Conservation (phyloP, 2,797 vertebrate genomes). For the Falco peregrinus region DNA sequence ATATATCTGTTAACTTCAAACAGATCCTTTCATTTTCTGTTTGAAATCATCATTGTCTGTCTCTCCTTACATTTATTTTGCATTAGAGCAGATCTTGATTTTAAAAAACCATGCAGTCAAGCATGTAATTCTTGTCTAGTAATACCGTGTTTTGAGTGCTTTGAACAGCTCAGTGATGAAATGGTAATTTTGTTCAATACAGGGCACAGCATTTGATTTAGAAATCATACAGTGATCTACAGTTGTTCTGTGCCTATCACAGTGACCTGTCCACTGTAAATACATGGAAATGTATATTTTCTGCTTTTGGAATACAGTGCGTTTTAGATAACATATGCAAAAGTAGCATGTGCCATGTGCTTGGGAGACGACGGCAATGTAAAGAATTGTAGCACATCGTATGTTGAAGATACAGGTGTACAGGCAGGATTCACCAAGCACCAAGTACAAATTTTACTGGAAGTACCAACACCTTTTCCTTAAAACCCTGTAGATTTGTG, state of each 20-base stretch:
- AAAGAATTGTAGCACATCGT: not conserved
- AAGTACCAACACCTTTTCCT: not conserved
- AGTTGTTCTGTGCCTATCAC: not conserved
- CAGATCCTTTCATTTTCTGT: not conserved
- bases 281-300: not conserved
- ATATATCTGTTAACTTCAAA: not conserved
- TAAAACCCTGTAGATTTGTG: not conserved
- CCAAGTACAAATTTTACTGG: not conserved
- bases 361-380: not conserved
- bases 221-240: conserved; percentile 49
- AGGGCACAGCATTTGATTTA: not conserved
- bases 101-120: not conserved
- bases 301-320: not conserved
- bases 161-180: not conserved
- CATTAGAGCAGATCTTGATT: not conserved
- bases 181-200: not conserved
- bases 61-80: not conserved
- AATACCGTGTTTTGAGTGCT: not conserved
- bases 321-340: not conserved
- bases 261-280: conserved; percentile 19
- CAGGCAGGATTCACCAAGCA: not conserved
- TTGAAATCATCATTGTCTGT: not conserved
- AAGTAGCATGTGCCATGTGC: not conserved
- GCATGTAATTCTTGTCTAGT: not conserved
- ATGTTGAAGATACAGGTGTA: not conserved